phyloP scores from a whole-genome alignment of 2,888 invertebrate species.

The Leptothorax acervorum region DNA sequence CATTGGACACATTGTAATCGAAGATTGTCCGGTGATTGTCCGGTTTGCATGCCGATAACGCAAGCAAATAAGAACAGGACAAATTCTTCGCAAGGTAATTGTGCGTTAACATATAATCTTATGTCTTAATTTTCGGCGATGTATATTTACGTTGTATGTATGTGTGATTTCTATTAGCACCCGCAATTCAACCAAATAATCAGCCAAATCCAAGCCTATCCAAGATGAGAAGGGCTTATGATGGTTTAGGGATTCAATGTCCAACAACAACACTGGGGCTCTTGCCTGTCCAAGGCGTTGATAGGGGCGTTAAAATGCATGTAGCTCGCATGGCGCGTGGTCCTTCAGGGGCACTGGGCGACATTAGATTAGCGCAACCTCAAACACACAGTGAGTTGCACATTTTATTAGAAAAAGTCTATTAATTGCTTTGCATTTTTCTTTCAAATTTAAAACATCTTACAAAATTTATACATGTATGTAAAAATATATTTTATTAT shows the following conservation, averaged over 20 bases:
- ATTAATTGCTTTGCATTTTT: neutral
- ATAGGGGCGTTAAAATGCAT: slow-evolving; percentile 84
- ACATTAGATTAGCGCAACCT: slow-evolving; percentile 83
- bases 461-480: neutral
- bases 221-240: slow-evolving; percentile 92
- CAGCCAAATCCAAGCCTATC: slow-evolving; percentile 87
- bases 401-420: too few species aligned
- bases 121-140: neutral
- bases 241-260: slow-evolving; percentile 91
- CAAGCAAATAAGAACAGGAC: slow-evolving; percentile 93
- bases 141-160: neutral
- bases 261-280: slow-evolving; percentile 88
- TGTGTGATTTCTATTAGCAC: slow-evolving; percentile 66
- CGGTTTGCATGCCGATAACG: slow-evolving; percentile 98
- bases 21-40: slow-evolving; percentile 98
- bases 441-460: neutral
- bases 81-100: slow-evolving; percentile 64
- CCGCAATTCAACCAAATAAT: slow-evolving; percentile 78
- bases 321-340: slow-evolving; percentile 80
- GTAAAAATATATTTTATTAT: too few species aligned
- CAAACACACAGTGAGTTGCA: slow-evolving; percentile 80
- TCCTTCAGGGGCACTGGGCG: slow-evolving; percentile 80
- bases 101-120: neutral
- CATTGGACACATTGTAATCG: slow-evolving; percentile 99
- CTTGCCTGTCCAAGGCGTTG: slow-evolving; percentile 81